Percentiles rank a stretch among this genome's conserved stretches.
Evolutionary conservation across 2,797 vertebrate species (phyloP).

Genomic region (Peromyscus aztecus): DNA sequence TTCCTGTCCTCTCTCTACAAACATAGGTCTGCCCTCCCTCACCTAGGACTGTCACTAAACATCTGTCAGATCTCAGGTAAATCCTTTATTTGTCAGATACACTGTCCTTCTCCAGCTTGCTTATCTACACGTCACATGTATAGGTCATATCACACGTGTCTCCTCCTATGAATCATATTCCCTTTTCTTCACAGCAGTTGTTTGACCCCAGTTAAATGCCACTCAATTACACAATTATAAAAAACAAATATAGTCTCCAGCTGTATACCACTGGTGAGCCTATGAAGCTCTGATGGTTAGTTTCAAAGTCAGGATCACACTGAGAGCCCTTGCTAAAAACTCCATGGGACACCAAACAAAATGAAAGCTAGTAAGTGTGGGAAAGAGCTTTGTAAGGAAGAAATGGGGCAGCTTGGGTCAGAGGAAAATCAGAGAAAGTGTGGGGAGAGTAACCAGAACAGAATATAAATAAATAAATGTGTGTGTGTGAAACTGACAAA

Average conservation of each 20-base stretch:
- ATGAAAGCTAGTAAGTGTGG: background rate
- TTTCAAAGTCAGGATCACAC: background rate
- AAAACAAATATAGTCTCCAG: background rate
- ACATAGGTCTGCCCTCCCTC: background rate
- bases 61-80: background rate
- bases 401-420: background rate
- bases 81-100: background rate
- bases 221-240: background rate
- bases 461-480: background rate
- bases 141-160: background rate
- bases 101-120: background rate
- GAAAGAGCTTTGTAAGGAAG: background rate
- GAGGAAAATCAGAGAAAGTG: background rate
- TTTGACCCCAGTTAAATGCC: background rate
- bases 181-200: background rate
- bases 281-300: background rate
- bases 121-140: background rate
- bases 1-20: background rate
- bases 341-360: background rate
- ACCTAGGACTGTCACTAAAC: background rate
- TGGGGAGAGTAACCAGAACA: background rate
- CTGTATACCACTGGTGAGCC: background rate
- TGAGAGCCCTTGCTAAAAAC: background rate
- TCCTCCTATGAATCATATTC: background rate
- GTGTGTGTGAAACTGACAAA: background rate